Percentiles rank a stretch among this genome's conserved stretches.
These are phyloP conservation scores for Neomonachus schauinslandi DNA, from an alignment of 2,113 vertebrate genomes.

Conservation along the genomic window DNA sequence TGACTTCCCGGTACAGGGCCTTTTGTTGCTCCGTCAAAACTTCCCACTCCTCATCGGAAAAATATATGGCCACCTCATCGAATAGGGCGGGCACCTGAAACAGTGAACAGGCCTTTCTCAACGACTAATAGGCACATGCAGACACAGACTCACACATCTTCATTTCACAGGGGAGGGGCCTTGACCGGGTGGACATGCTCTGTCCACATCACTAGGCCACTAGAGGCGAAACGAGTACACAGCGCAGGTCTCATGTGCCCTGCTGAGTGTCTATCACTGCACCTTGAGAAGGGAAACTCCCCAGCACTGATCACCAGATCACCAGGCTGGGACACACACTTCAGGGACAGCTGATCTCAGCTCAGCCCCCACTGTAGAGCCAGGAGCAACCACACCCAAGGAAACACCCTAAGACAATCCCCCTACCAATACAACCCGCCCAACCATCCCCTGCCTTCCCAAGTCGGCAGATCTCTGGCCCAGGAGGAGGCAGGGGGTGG, in stretches of 20 bases:
- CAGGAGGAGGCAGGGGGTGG: rapidly evolving
- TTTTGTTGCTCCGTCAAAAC: slow-evolving; percentile 81
- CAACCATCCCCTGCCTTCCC: too few species aligned
- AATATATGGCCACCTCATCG: slow-evolving; percentile 83
- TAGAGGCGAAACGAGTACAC: background rate
- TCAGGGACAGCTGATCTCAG: background rate
- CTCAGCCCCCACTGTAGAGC: background rate
- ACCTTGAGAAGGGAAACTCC: background rate
- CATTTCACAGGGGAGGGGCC: background rate
- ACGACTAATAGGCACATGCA: rapidly evolving
- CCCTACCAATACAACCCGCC: too few species aligned
- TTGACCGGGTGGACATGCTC: rapidly evolving
- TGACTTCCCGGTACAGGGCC: slow-evolving; percentile 81
- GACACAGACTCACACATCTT: background rate
- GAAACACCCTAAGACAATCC: background rate
- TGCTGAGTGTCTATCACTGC: background rate
- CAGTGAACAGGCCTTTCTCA: slow-evolving; percentile 32
- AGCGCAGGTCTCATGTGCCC: too few species aligned
- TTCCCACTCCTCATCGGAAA: slow-evolving; percentile 83
- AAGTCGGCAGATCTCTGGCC: background rate
- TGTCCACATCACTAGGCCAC: background rate
- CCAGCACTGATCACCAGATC: background rate
- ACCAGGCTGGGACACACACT: background rate
- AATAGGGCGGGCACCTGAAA: slow-evolving; percentile 81
- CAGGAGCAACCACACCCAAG: background rate